Evolutionary conservation across 2,113 vertebrate species (phyloP), one percentile per base, ranked within the genome.

Genomic region (Pteropus alecto): DNA sequence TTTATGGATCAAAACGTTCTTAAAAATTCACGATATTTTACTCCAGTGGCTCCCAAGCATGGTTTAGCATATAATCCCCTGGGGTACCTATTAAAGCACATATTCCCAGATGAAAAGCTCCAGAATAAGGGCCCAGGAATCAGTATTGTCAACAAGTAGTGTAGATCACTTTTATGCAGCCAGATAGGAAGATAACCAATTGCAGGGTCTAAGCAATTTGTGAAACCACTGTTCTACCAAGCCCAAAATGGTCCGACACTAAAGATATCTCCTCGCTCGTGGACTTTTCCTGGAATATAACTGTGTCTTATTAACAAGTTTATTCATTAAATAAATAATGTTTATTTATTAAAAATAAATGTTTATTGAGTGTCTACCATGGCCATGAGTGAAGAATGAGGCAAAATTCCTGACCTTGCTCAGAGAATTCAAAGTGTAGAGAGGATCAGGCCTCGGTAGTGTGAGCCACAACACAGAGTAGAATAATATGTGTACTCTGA

Each of bases 1-100:
- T 92, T 81, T 68, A 33, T 24, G 7, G n/a, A 71, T 97, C 54
- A 90, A 95, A 84, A 76, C 30, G 67, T 87, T 83, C 43, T 61
- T 87, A 48, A 94, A 81, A 58, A 70, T 28, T 63, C 78, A 22
- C 5, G 24, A 14, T 13, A 65, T 79, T 79, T 28, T 26, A 18
- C 4, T 15, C 11, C 48, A 79, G 54, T 41, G 24, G 7, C 21
- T 76, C 21, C 26, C 22, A 92, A 85, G 13, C 28, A 30, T 68
- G 24, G 7, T 28, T 85, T 93, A 77, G 78, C 68, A 65, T 68
- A 88, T 12, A 56, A n/a, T 89, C 85, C 38, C 61, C 60, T 43
- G 30, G n/a, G 41, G 18, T 86, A 14, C 13, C 73, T 54, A 43
- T 5, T n/a, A 58, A 89, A 54, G 8, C 26, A 28, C 1, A 0